Evolutionary conservation across 2,113 vertebrate genomes (phyloP), one percentile per base, ranked within the genome.

Genomic region (Riparia riparia): DNA sequence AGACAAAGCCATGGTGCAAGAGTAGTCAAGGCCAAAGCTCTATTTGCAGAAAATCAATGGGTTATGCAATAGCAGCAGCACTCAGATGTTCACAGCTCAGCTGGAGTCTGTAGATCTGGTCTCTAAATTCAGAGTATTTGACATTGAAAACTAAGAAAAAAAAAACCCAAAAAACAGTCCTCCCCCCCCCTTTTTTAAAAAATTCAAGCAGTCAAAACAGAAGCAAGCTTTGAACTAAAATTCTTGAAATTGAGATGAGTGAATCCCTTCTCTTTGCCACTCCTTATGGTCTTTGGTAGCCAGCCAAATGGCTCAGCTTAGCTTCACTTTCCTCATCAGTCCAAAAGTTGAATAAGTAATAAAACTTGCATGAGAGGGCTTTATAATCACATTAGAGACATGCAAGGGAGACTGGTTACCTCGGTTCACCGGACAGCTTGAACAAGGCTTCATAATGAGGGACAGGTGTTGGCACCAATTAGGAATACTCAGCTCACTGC

Each of bases 401-500:
- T 65, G n/a, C 69, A 95, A 60, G 81, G 49, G n/a, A 94, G 63
- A 61, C 39, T 2, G 2, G 82, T 86, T 90, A 86, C 77, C 93
- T 96, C 53, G 54, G 58, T 89, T 92, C 90, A 93, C 94, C 66
- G 47, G 92, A 95, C 89, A 88, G 88, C 77, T 78, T 88, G 87
- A 97, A 93, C 68, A 14, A 95, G 81, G 90, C 65, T 66, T 69
- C 91, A 21, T 95, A 91, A 97, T 86, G 96, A 98, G 95, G 77
- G 90, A 92, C 97, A 97, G 97, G 97, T 97, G 96, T 72, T 97
- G 93, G 50, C 37, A 94, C 92, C 96, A 97, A 97, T 96, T 96
- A 95, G 95, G 68, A 70, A 96, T 65, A 95, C 86, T 88, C 95
- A 87, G 95, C 90, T 93, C 92, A 70, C 78, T 20, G 42, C 81